Evolutionary conservation across 2,797 vertebrate species (phyloP).

Genomic region (Calcarius lapponicus): DNA sequence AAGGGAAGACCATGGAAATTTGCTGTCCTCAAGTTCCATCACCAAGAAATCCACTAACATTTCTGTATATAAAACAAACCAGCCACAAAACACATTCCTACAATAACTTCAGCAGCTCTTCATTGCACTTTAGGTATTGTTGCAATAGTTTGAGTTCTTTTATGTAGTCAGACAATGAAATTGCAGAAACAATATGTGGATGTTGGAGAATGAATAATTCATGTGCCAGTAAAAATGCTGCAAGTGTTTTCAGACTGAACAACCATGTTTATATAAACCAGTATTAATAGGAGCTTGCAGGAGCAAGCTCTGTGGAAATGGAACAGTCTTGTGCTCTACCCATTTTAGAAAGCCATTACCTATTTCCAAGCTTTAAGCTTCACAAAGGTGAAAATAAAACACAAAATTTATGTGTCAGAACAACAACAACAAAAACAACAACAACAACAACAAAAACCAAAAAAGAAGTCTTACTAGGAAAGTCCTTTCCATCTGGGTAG

Average conservation of each 20-base stretch:
- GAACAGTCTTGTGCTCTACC: background rate
- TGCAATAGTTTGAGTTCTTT: background rate
- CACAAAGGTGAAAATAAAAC: background rate
- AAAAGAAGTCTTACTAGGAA: constrained; percentile 85
- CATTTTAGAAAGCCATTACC: background rate
- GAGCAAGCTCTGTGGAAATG: background rate
- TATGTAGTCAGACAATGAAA: background rate
- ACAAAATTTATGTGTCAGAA: background rate
- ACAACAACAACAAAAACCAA: no score
- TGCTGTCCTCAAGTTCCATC: background rate
- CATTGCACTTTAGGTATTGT: background rate
- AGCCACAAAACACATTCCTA: background rate
- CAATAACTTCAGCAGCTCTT: background rate
- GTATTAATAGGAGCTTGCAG: background rate
- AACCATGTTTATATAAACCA: background rate
- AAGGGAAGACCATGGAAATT: background rate
- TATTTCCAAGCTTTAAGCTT: background rate
- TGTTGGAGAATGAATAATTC: background rate
- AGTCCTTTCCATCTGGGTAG: constrained; percentile 96
- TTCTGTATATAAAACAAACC: background rate
- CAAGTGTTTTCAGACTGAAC: background rate
- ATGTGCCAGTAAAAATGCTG: background rate
- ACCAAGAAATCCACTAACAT: background rate
- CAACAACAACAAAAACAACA: no score
- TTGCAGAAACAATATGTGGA: background rate